Base-by-base conservation (phyloP, 2,888 invertebrate genomes). In the Chrysotoxum bicinctum region DNA sequence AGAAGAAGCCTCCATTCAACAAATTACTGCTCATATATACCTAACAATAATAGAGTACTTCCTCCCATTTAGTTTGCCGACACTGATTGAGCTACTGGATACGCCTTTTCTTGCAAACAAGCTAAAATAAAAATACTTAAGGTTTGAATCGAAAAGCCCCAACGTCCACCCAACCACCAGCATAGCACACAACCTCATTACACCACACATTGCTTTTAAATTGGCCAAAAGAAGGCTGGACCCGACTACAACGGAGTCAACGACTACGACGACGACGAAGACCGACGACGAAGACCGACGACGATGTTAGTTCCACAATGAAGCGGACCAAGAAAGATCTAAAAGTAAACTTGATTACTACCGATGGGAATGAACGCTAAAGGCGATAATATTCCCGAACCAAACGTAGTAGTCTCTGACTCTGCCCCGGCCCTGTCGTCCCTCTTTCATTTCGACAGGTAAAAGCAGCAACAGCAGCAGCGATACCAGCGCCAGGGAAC, bases 51-150 rank as follows among this genome's bases (percentile, higher is more conserved):
- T 76, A 62, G 69, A 50, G 81, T 72, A 76, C 85, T 85, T 85
- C 85, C 85, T 85, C 76, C 85, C 81, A 85, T 85, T 85, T 81
- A 85, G 85, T 85, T 81, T 81, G 76, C 81, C 85, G 85, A 85
- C 85, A 81, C 85, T 85, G 85, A 85, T 85, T 85, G 72, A 85
- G 85, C 85, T 85, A 85, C 85, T 85, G 85, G 76, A 85, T 81
- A 85, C 85, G 80, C 85, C 85, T 85, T 69, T 68, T 23, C 73
- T 62, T 75, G 66, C 80, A 72, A 74, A 81, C 48, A 58, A 56
- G 35, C 62, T 52, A 37, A 45, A 73, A 45, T 37, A 50, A 50
- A 60, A 60, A 62, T 37, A 32, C 43, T 45, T 37, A 48, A 74
- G 40, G 35, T 26, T n/a, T 45, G 56, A 60, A 82, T 54, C 43